A percentile compares a stretch with the other conserved stretches of the same genome.
Evolutionary conservation across 1,140 invertebrate genomes (phyloP).

Genomic region (Hyphantria cunea): DNA sequence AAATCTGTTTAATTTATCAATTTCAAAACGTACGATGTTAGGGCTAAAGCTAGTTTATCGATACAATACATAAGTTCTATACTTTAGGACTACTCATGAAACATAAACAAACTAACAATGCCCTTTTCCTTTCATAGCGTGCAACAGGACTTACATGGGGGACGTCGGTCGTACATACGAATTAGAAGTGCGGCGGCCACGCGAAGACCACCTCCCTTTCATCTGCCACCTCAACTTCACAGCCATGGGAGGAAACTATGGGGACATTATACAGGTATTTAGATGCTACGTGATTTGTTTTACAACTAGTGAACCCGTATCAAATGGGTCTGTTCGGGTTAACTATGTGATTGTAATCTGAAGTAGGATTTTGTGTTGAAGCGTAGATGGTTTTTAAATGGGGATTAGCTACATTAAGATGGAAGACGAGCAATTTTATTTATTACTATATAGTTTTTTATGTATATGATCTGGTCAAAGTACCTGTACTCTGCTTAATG

Average conservation of each 20-base stretch:
- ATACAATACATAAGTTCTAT: no score
- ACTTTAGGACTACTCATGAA: no score
- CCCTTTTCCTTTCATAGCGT: slow-evolving; percentile 82
- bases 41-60: no score
- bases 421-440: neutral
- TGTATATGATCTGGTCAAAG: no score
- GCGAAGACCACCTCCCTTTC: slow-evolving; percentile 89
- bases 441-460: no score
- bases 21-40: no score
- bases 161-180: slow-evolving; percentile 90
- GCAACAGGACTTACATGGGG: slow-evolving; percentile 92
- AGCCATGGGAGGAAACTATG: slow-evolving; percentile 86
- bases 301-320: slow-evolving; percentile 6
- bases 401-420: neutral
- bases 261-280: slow-evolving; percentile 89
- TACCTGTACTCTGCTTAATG: no score
- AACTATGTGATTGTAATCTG: slow-evolving; percentile 30
- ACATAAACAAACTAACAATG: neutral
- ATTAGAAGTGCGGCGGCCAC: slow-evolving; percentile 87
- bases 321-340: slow-evolving; percentile 13
- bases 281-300: slow-evolving; percentile 20
- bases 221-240: slow-evolving; percentile 91
- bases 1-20: no score
- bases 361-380: slow-evolving; percentile 26
- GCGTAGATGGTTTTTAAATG: slow-evolving; percentile 1